Percentiles rank a stretch among this genome's conserved stretches.
Conservation (phyloP, 2,113 vertebrate genomes). For the Apeltes quadracus region DNA sequence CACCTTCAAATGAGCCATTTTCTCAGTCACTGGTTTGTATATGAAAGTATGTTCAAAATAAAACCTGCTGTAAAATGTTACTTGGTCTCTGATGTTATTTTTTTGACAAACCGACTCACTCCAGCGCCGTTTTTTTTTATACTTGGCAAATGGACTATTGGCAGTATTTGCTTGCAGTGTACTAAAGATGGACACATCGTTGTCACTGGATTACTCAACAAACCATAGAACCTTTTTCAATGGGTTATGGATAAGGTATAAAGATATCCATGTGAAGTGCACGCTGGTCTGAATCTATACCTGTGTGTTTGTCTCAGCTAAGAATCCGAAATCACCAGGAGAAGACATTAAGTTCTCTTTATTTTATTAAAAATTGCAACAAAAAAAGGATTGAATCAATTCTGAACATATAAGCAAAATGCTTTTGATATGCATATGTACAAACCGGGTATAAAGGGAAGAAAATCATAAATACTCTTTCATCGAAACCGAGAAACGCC, state of each 20-base stretch:
- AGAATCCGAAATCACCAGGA: neutral
- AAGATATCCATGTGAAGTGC: neutral
- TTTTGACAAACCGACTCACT: conserved; percentile 9
- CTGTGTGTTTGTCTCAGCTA: neutral
- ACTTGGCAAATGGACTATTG: neutral
- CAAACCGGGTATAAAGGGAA: conserved; percentile 66
- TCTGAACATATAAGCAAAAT: conserved; percentile 71
- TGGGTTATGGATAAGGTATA: neutral
- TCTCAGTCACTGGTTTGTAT: conserved; percentile 82
- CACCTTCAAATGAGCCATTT: conserved; percentile 79
- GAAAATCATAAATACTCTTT: conserved; percentile 74
- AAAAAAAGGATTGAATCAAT: conserved; percentile 63
- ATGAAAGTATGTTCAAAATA: conserved; percentile 80
- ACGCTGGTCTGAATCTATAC: neutral
- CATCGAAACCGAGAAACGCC: conserved; percentile 55
- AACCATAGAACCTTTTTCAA: neutral
- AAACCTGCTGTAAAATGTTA: conserved; percentile 79
- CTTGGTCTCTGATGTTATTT: conserved; percentile 37
- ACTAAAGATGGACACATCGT: neutral
- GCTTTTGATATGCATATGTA: conserved; percentile 79
- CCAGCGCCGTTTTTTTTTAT: neutral
- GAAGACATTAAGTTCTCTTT: conserved; percentile 23
- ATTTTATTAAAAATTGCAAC: conserved; percentile 82
- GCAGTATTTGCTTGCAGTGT: neutral
- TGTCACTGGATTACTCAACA: neutral